A percentile compares a stretch with the other conserved stretches of the same genome.
Evolutionary conservation across 2,797 vertebrate genomes (phyloP).

Genomic region (Percopsis omiscomaycus): DNA sequence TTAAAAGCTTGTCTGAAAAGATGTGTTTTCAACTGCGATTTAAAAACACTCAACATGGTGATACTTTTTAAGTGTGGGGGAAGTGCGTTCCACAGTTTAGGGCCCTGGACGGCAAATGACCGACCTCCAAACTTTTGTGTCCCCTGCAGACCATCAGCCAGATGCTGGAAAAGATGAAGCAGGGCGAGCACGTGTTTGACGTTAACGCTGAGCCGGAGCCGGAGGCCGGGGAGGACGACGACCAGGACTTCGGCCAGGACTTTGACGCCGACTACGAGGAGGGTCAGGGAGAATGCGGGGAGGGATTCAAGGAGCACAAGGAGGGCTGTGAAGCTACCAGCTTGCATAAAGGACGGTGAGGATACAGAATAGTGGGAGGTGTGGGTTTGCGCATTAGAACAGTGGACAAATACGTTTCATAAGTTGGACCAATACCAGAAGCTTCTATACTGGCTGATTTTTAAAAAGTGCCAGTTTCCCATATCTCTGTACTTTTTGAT

Average conservation of each 20-base stretch:
- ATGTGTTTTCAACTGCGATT: too few relatives aligned
- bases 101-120: too few relatives aligned
- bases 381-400: background rate
- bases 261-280: conserved; percentile 80
- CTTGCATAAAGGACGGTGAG: conserved; percentile 70
- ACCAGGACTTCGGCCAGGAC: conserved; percentile 62
- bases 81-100: too few relatives aligned
- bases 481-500: background rate
- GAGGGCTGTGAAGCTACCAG: conserved; percentile 68
- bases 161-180: conserved; percentile 88
- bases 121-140: too few relatives aligned
- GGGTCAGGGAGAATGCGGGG: conserved; percentile 47
- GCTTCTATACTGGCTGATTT: background rate
- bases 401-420: background rate
- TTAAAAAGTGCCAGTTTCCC: background rate
- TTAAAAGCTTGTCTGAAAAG: too few relatives aligned
- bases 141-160: conserved; percentile 83
- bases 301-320: conserved; percentile 64
- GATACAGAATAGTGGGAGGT: background rate
- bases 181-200: conserved; percentile 86
- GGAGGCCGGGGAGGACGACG: conserved; percentile 69
- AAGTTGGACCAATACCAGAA: background rate
- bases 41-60: too few relatives aligned
- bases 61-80: too few relatives aligned
- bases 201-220: conserved; percentile 74